Conservation (phyloP, 2,888 invertebrate genomes). For the Diarsia dahlii region DNA sequence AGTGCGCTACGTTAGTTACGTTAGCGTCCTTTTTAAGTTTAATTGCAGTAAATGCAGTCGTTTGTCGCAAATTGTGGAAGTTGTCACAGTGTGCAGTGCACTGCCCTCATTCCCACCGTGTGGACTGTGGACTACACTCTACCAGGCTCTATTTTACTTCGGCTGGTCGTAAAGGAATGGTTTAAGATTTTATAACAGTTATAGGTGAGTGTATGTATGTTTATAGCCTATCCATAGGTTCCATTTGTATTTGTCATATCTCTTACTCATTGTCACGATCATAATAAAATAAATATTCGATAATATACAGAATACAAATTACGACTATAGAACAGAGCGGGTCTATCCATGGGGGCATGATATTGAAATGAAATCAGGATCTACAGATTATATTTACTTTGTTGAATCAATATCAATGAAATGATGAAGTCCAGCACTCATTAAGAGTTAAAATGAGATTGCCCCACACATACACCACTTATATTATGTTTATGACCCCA, state of each 20-base stretch:
- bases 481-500: too few relatives aligned
- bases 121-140: background rate
- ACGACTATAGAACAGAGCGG: background rate
- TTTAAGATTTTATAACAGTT: constrained; percentile 27
- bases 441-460: background rate
- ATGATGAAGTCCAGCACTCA: background rate
- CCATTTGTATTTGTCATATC: background rate
- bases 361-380: background rate
- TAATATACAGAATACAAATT: too few relatives aligned
- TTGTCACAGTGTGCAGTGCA: constrained; percentile 31
- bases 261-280: background rate
- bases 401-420: background rate
- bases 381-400: background rate
- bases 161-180: constrained; percentile 9
- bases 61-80: constrained; percentile 57
- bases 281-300: background rate
- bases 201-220: constrained; percentile 6
- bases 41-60: constrained; percentile 64
- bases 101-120: constrained; percentile 52
- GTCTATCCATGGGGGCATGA: too few relatives aligned
- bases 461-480: background rate
- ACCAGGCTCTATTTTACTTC: constrained; percentile 14
- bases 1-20: constrained; percentile 51
- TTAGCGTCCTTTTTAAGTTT: constrained; percentile 68
- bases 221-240: too few relatives aligned